Percentiles rank a stretch among this genome's conserved stretches.
These are phyloP conservation scores for Platyrinchus mystaceus DNA, from an alignment of 2,797 vertebrate genomes.

Conservation along the genomic window DNA sequence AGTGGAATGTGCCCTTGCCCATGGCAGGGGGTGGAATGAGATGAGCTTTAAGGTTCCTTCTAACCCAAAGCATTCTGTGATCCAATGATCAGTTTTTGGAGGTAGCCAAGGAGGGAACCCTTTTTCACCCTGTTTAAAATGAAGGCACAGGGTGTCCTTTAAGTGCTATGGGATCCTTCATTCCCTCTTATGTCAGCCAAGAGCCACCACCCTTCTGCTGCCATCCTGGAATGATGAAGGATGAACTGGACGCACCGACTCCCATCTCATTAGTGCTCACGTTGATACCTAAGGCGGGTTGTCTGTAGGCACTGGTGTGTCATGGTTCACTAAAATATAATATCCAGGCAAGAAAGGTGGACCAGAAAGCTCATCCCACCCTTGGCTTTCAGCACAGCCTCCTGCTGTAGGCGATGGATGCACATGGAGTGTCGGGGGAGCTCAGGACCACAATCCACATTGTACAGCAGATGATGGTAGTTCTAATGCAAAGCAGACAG, in stretches of 20 bases:
- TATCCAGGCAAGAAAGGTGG: not conserved
- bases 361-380: not conserved
- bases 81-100: not conserved
- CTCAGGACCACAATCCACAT: not conserved
- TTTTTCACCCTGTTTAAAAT: not conserved
- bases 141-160: not conserved
- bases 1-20: not conserved
- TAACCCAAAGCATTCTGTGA: not conserved
- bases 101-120: not conserved
- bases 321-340: not conserved
- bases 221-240: not conserved
- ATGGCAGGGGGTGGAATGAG: not conserved
- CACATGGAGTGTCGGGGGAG: not conserved
- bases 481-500: not conserved
- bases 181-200: not conserved
- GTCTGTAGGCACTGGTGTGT: not conserved
- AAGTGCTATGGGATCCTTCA: not conserved
- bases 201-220: not conserved
- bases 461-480: accelerated
- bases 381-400: not conserved
- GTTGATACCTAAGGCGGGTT: not conserved
- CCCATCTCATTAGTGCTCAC: not conserved
- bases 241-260: accelerated
- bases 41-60: not conserved
- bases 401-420: not conserved